phyloP scores from a whole-genome alignment of 2,113 vertebrate species.

The Myxocyprinus asiaticus region DNA sequence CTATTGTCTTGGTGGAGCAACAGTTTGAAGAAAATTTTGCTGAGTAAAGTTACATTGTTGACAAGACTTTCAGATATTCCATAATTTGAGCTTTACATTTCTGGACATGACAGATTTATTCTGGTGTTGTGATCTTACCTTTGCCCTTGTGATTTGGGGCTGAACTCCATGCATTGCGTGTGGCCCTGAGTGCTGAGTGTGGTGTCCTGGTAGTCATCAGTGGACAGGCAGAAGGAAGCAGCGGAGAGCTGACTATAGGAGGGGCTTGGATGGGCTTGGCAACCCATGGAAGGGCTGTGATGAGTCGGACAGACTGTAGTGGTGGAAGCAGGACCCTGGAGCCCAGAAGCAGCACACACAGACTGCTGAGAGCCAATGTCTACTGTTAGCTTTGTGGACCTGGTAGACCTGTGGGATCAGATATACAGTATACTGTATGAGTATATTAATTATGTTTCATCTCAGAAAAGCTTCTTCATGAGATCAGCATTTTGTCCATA shows the following conservation, averaged over 20 bases:
- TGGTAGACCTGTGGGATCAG: slow-evolving; percentile 67
- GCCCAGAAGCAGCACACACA: slow-evolving; percentile 50
- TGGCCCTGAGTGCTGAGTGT: slow-evolving; percentile 80
- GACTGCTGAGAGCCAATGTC: slow-evolving; percentile 71
- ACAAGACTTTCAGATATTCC: no score
- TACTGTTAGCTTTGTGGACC: slow-evolving; percentile 72
- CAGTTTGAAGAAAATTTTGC: no score
- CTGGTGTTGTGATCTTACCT: slow-evolving; percentile 67
- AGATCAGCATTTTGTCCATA: no score
- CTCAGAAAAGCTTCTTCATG: no score
- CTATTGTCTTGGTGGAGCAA: no score
- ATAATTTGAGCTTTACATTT: no score
- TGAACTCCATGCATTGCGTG: slow-evolving; percentile 83
- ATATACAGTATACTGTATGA: neutral
- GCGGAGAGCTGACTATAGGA: slow-evolving; percentile 72
- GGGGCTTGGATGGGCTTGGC: slow-evolving; percentile 56
- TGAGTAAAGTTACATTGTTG: no score
- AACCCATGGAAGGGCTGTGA: slow-evolving; percentile 46
- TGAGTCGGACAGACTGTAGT: slow-evolving; percentile 52
- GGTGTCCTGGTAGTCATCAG: slow-evolving; percentile 67
- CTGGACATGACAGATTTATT: no score
- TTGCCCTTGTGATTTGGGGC: slow-evolving; percentile 68
- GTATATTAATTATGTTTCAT: no score
- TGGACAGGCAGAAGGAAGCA: slow-evolving; percentile 65
- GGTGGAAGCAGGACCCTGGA: neutral